Evolutionary conservation across 2,888 invertebrate species (phyloP), one percentile per base, ranked within the genome.

Genomic region (Nemotelus nigrinus): DNA sequence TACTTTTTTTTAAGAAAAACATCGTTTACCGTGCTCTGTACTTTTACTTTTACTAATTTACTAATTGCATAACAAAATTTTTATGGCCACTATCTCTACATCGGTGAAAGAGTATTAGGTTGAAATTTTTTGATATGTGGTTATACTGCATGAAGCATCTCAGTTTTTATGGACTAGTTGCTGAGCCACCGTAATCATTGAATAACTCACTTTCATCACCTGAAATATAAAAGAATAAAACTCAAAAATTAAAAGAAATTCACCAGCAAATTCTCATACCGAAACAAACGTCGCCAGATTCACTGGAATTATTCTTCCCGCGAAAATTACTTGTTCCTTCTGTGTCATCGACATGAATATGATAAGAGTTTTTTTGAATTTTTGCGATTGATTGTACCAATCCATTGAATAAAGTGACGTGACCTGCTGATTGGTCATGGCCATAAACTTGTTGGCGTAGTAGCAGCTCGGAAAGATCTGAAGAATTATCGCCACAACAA

Each of bases 301-400:
- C n/a, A 58, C 58, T 25, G 58, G 58, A 25, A 58, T 25, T 10
- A 58, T n/a, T n/a, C 25, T 58, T n/a, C n/a, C 58, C 4, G 25
- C 58, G 8, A 58, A 10, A 8, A 58, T n/a, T 10, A 58, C n/a
- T 4, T 25, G 6, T n/a, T 25, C 25, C 25, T 58, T 58, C 25
- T 58, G 58, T 5, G 58, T 58, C 58, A 58, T 58, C 25, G 8
- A 25, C 58, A 58, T 58, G 25, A 58, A 58, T 5, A 58, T 25
- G 8, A 58, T 58, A 1, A n/a, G 4, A 5, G 25, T 25, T 25
- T 58, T 58, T n/a, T 58, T 58, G 58, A 58, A 58, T 58, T 58
- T 58, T 5, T 4, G 58, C n/a, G 58, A 58, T n/a, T 58, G 58
- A 58, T 58, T 25, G n/a, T 8, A 4, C n/a, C 8, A 58, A 58